Conservation (phyloP, 2,888 invertebrate species). For the Linnaemya vulpina region DNA sequence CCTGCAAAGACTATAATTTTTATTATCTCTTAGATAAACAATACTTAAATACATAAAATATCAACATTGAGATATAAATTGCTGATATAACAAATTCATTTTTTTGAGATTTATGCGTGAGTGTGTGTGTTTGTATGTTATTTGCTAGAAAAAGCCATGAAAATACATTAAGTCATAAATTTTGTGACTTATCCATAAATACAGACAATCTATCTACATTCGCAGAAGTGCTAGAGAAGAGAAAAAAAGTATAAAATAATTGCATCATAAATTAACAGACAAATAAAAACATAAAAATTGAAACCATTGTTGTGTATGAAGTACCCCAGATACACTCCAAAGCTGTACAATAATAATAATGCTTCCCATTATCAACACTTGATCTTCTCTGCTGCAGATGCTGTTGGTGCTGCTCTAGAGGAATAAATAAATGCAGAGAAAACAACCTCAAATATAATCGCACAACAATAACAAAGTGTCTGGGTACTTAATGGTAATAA, state of each 20-base stretch:
- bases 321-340: constrained; percentile 17
- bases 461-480: constrained; percentile 66
- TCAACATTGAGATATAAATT: constrained; percentile 67
- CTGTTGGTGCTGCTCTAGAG: background rate
- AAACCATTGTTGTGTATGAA: constrained; percentile 53
- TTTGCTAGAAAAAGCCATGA: constrained; percentile 51
- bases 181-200: constrained; percentile 70
- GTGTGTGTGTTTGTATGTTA: background rate
- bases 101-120: background rate
- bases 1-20: background rate
- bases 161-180: constrained; percentile 71
- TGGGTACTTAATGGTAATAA: constrained; percentile 73
- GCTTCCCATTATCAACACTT: constrained; percentile 35
- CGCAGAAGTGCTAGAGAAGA: constrained; percentile 37
- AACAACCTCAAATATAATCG: constrained; percentile 41
- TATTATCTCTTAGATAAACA: constrained; percentile 42
- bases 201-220: constrained; percentile 65
- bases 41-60: constrained; percentile 58
- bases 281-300: constrained; percentile 67
- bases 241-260: constrained; percentile 65
- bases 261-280: constrained; percentile 71
- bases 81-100: constrained; percentile 50
- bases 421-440: constrained; percentile 15
- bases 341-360: constrained; percentile 20
- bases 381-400: constrained; percentile 18